Conservation (phyloP, 2,113 vertebrate genomes). For the Chamaetylas fuelleborni region DNA sequence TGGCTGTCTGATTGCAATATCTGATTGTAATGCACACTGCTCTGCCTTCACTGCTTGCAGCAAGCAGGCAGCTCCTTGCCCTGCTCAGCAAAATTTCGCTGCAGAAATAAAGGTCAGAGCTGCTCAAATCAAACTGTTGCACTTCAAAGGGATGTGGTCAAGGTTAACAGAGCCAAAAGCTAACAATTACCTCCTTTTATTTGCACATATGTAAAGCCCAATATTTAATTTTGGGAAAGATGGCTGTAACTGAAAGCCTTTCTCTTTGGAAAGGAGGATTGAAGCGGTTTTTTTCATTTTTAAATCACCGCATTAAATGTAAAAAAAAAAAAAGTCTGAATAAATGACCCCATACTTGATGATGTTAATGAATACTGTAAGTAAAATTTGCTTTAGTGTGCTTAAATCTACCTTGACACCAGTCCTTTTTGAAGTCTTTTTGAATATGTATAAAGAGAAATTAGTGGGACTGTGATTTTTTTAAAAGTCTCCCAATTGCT, state of each 20-base stretch:
- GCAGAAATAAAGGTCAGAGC: neutral
- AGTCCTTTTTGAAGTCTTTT: conserved; percentile 21
- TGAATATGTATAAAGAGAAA: neutral
- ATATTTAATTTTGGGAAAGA: neutral
- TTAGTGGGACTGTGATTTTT: neutral
- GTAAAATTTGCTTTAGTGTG: neutral
- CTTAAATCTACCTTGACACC: conserved; percentile 1
- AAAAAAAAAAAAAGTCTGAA: neutral
- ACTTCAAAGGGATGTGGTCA: conserved; percentile 13
- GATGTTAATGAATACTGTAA: neutral
- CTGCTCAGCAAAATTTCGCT: neutral
- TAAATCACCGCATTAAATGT: neutral
- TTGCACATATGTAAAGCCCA: neutral
- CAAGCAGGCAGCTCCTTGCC: conserved; percentile 64
- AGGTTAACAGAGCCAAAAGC: neutral
- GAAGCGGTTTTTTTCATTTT: neutral
- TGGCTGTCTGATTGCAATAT: neutral
- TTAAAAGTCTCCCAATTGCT: neutral
- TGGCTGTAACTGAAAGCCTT: neutral
- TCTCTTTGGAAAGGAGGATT: neutral
- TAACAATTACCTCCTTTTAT: neutral
- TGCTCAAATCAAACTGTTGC: neutral
- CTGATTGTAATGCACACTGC: neutral
- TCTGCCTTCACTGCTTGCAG: conserved; percentile 26
- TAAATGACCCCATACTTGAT: neutral